These are phyloP conservation scores for Gastracanthus pulcherrimus DNA, from an alignment of 2,888 invertebrate genomes.

Conservation along the genomic window DNA sequence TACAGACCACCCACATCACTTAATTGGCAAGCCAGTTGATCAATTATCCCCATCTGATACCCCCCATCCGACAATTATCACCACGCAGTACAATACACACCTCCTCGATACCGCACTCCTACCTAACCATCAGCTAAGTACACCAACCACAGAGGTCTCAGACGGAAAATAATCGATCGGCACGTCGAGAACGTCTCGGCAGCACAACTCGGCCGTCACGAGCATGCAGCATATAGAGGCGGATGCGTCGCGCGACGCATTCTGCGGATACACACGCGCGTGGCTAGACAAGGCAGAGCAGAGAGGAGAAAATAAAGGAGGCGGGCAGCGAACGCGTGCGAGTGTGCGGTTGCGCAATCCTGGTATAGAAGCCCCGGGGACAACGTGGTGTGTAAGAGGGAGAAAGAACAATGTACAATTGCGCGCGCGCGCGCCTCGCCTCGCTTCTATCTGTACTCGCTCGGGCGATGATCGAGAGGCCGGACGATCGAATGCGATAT, in stretches of 20 bases:
- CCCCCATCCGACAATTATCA: too few relatives aligned
- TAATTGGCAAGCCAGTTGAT: too few relatives aligned
- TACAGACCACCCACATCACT: too few relatives aligned
- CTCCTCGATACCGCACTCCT: neutral
- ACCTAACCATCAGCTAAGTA: neutral
- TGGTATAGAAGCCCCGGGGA: neutral
- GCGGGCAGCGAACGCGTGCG: neutral
- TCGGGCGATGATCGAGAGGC: neutral
- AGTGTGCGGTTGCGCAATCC: constrained; percentile 17
- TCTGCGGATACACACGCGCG: constrained; percentile 23
- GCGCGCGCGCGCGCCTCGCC: neutral
- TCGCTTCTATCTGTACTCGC: neutral
- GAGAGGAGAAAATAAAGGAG: constrained; percentile 1
- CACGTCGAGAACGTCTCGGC: neutral
- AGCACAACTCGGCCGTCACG: neutral
- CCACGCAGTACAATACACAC: too few relatives aligned
- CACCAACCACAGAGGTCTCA: neutral
- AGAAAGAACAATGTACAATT: constrained; percentile 13
- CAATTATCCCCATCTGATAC: too few relatives aligned
- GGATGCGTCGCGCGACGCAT: constrained; percentile 6
- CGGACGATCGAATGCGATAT: neutral
- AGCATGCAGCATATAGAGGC: too few relatives aligned
- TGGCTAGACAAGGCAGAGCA: neutral
- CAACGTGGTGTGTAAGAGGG: neutral
- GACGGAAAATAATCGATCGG: constrained; percentile 19